These are phyloP conservation scores for Drosophila birchii DNA, from an alignment of 2,888 invertebrate species.

Conservation along the genomic window DNA sequence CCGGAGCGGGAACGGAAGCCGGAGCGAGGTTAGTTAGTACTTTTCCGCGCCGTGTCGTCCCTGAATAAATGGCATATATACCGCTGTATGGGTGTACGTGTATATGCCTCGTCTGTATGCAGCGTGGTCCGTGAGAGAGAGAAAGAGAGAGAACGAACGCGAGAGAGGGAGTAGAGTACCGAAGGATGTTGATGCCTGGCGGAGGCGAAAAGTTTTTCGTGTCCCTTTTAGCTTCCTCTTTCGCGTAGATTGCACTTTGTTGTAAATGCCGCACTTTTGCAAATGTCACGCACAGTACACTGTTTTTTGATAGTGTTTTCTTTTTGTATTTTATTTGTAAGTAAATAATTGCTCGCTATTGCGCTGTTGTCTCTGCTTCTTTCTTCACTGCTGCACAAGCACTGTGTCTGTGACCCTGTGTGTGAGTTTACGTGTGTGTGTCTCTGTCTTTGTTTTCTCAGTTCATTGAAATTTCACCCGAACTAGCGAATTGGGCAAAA, in stretches of 20 bases:
- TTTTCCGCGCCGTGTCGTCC: conserved; percentile 75
- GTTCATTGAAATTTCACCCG: conserved; percentile 83
- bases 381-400: conserved; percentile 65
- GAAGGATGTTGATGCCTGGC: conserved; percentile 61
- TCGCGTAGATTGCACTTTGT: conserved; percentile 23
- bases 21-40: conserved; percentile 70
- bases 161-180: conserved; percentile 70
- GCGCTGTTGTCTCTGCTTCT: conserved; percentile 77
- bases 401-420: conserved; percentile 58
- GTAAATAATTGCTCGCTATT: conserved; percentile 79
- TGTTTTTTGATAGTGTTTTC: conserved; percentile 52
- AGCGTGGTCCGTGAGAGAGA: conserved; percentile 59
- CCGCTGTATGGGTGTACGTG: conserved; percentile 39
- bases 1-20: conserved; percentile 57
- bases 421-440: conserved; percentile 69
- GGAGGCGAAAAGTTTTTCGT: conserved; percentile 48
- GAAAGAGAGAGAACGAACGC: conserved; percentile 55
- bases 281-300: conserved; percentile 31
- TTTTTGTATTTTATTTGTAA: conserved; percentile 63
- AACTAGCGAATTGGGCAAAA: conserved; percentile 73
- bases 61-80: conserved; percentile 67
- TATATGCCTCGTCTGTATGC: conserved; percentile 59
- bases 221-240: conserved; percentile 33
- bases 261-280: conserved; percentile 35
- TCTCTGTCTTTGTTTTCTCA: conserved; percentile 81